Percentiles rank a stretch among this genome's conserved stretches.
phyloP scores from a whole-genome alignment of 2,797 vertebrate genomes.

The Mastacembelus armatus region DNA sequence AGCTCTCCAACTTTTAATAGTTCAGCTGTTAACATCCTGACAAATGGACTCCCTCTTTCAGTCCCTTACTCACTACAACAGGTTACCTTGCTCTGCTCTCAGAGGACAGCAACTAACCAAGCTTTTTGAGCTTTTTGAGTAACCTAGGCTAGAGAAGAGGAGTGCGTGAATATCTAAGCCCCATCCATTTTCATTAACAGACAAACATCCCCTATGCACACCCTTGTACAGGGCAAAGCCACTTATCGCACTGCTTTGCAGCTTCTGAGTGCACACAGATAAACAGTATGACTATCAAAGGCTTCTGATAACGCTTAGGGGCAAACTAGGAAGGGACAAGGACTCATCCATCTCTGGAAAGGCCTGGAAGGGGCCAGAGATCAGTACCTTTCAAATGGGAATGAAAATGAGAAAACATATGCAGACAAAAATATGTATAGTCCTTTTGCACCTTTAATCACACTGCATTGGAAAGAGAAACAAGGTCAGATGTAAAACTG shows the following conservation, averaged over 20 bases:
- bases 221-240: constrained; percentile 50
- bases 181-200: constrained; percentile 54
- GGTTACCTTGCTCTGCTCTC: constrained; percentile 46
- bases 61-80: constrained; percentile 34
- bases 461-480: neutral
- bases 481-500: neutral
- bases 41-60: constrained; percentile 13
- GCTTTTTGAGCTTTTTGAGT: constrained; percentile 39
- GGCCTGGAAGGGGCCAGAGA: constrained; percentile 53
- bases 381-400: constrained; percentile 52
- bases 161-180: constrained; percentile 39
- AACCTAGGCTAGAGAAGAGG: constrained; percentile 33
- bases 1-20: too few relatives aligned
- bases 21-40: constrained; percentile 28
- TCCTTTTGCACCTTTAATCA: constrained; percentile 39
- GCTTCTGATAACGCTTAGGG: constrained; percentile 52
- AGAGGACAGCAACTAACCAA: constrained; percentile 40
- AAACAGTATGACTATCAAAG: constrained; percentile 76
- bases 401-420: constrained; percentile 42
- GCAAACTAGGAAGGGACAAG: constrained; percentile 26
- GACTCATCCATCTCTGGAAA: constrained; percentile 59
- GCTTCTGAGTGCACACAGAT: constrained; percentile 72
- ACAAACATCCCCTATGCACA: constrained; percentile 32
- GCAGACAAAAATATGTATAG: constrained; percentile 45
- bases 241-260: constrained; percentile 69